Evolutionary conservation across 2,113 vertebrate genomes (phyloP).

Genomic region (Trichechus manatus): DNA sequence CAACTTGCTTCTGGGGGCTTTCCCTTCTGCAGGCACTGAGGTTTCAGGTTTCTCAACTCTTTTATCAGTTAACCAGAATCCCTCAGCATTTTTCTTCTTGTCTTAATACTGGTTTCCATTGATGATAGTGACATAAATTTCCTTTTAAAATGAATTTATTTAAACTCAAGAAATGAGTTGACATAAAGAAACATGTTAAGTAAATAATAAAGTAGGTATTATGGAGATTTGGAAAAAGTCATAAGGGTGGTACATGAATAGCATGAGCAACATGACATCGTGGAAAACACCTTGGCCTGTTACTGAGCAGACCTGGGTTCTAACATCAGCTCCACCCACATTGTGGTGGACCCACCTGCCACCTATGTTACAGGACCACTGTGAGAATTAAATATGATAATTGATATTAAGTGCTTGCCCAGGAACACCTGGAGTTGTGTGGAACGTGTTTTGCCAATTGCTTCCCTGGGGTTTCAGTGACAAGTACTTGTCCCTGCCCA

Average conservation of each 20-base stretch:
- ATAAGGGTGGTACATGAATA: too few species aligned
- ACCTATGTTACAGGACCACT: neutral
- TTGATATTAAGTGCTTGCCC: neutral
- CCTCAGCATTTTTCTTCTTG: too few species aligned
- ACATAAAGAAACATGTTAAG: too few species aligned
- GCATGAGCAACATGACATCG: neutral
- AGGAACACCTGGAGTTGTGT: neutral
- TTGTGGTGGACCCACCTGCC: neutral
- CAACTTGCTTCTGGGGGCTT: too few species aligned
- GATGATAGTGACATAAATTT: neutral
- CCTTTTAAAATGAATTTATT: neutral
- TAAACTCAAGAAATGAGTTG: too few species aligned
- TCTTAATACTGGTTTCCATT: neutral
- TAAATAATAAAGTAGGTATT: neutral
- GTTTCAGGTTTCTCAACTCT: too few species aligned
- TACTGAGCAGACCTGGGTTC: neutral
- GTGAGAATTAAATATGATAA: fast-evolving
- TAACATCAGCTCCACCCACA: neutral
- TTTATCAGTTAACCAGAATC: too few species aligned
- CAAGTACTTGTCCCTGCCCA: too few species aligned
- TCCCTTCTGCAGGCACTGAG: too few species aligned
- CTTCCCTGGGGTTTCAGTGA: fast-evolving
- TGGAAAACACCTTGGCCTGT: too few species aligned
- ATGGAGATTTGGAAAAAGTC: neutral
- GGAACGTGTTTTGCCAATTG: fast-evolving